phyloP scores from a whole-genome alignment of 2,888 invertebrate genomes.

The Pyrrhia umbra region DNA sequence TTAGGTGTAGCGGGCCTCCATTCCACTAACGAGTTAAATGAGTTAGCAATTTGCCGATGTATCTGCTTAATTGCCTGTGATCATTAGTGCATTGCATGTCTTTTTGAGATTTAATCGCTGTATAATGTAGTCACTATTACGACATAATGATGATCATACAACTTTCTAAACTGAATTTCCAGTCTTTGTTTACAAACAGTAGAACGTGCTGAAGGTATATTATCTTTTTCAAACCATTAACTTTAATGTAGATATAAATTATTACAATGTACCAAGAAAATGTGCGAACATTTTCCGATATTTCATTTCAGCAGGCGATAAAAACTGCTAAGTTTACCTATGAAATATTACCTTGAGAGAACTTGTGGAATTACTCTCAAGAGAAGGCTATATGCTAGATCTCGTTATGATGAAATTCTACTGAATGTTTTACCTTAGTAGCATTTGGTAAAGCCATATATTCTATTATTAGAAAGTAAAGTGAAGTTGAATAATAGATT shows the following conservation, averaged over 20 bases:
- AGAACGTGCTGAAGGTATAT: slow-evolving; percentile 4
- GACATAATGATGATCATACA: slow-evolving; percentile 1
- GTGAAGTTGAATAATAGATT: background rate
- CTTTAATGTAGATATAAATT: slow-evolving; percentile 41
- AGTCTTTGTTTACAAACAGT: slow-evolving; percentile 8
- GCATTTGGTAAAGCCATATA: background rate
- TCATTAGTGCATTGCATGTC: slow-evolving; percentile 44
- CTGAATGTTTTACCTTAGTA: slow-evolving; percentile 28
- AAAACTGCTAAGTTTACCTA: slow-evolving; percentile 33
- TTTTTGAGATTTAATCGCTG: slow-evolving; percentile 29
- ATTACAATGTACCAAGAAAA: slow-evolving; percentile 26
- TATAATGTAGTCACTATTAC: slow-evolving; percentile 2
- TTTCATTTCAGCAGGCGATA: slow-evolving; percentile 32
- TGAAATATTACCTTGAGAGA: slow-evolving; percentile 30
- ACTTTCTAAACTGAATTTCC: slow-evolving; percentile 13
- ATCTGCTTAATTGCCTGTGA: slow-evolving; percentile 52
- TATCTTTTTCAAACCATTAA: slow-evolving; percentile 30
- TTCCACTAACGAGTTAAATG: slow-evolving; percentile 58
- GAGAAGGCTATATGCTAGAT: slow-evolving; percentile 6
- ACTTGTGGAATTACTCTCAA: slow-evolving; percentile 18
- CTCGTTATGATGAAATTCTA: slow-evolving; percentile 14
- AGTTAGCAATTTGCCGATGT: slow-evolving; percentile 56
- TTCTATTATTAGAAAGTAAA: slow-evolving; percentile 15
- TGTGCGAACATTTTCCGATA: slow-evolving; percentile 40
- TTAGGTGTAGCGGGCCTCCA: slow-evolving; percentile 43